phyloP scores from a whole-genome alignment of 2,888 invertebrate genomes.

The Hesperia comma region DNA sequence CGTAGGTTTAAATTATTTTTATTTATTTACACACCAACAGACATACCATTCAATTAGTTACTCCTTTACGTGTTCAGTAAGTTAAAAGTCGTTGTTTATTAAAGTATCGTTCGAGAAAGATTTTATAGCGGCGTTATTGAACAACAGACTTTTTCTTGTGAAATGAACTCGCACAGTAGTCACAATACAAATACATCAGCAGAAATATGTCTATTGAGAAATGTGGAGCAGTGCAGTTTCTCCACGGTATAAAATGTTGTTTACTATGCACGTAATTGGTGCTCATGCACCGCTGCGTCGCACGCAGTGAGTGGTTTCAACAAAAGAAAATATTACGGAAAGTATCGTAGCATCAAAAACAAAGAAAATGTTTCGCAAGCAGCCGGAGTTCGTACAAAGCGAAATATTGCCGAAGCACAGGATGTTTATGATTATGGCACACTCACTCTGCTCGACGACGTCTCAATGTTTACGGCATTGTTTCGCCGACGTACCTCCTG shows the following conservation, averaged over 20 bases:
- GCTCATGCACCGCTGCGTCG: conserved; percentile 50
- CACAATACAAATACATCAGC: conserved; percentile 14
- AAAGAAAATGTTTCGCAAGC: conserved; percentile 70
- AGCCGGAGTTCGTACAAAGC: conserved; percentile 75
- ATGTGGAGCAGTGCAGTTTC: conserved; percentile 31
- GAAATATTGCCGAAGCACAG: conserved; percentile 74
- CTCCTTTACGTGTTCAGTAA: too few species aligned
- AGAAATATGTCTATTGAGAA: conserved; percentile 10
- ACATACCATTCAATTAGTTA: too few species aligned
- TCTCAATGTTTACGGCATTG: conserved; percentile 69
- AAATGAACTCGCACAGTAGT: neutral
- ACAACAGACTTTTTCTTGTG: neutral
- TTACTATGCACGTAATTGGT: conserved; percentile 32
- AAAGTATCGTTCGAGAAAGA: too few species aligned
- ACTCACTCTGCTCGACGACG: conserved; percentile 67
- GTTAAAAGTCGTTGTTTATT: too few species aligned
- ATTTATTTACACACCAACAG: too few species aligned
- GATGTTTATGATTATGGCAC: conserved; percentile 79
- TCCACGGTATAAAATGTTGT: conserved; percentile 32
- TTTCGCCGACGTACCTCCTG: conserved; percentile 62
- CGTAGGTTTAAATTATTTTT: too few species aligned
- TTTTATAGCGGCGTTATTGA: neutral
- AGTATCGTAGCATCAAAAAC: conserved; percentile 78
- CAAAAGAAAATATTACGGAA: conserved; percentile 80
- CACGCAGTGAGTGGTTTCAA: conserved; percentile 72